Base-by-base conservation (phyloP, 2,797 vertebrate genomes). In the Poeciliopsis gracilis region DNA sequence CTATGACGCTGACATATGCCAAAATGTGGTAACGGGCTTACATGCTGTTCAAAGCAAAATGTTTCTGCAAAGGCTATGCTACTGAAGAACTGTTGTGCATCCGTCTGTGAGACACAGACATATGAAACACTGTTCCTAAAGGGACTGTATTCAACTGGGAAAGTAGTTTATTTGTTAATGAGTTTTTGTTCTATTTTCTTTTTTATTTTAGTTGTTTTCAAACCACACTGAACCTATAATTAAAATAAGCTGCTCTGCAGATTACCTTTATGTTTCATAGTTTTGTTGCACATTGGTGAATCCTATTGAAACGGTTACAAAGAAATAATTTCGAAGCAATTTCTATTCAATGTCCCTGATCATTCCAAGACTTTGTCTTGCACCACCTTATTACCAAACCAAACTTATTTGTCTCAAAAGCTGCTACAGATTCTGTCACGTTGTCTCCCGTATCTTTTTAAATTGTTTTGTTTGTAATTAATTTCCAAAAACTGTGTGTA, bases 1-100 rank as follows among this genome's bases (percentile, higher is more conserved):
- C 70, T 76, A 70, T 85, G 86, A 92, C 15, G 77, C 80, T 63
- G 81, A 61, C 86, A 80, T 87, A 87, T 89, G 84, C 80, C 79
- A 70, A 46, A 46, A 36, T 63, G 57, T 63, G 57, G 74, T 63
- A 63, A 75, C 33, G 57, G 57, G 28, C 33, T 75, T 63, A 69
- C 70, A 82, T 77, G 63, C 43, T 83, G 72, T 81, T 80, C 43
- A 75, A 46, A 63, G 43, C 10, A 59, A 25, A 59, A 57, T 75
- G 81, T 89, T 73, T 81, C 61, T 63, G 63, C 75, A 75, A 67
- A 77, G 69, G 77, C 74, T 84, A 75, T 47, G 78, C 67, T 25
- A 45, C 9, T 20, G 77, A 84, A 76, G 77, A 46, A 57, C 5
- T 61, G 72, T 55, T 84, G 61, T 77, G 72, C 5, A 3, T 57